Percentiles rank a stretch among this genome's conserved stretches.
These are phyloP conservation scores for Xerus inauris DNA, from an alignment of 2,113 vertebrate species.

Conservation along the genomic window DNA sequence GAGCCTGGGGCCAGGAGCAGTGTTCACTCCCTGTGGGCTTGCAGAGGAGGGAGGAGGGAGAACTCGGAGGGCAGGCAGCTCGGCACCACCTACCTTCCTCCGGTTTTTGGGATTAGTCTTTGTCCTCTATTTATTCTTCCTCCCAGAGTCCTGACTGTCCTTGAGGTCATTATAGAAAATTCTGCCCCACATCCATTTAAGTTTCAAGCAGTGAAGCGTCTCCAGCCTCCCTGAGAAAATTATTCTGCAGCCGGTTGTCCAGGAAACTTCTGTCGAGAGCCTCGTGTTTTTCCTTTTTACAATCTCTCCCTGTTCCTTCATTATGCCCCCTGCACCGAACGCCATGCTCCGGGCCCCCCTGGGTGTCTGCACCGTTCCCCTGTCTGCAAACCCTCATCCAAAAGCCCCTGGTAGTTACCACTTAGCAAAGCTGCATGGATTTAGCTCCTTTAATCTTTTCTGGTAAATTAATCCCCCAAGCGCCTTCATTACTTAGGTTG, in stretches of 20 bases:
- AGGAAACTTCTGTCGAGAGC: constrained; percentile 66
- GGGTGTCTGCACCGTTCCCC: neutral
- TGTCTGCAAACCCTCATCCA: constrained; percentile 36
- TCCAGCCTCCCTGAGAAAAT: constrained; percentile 64
- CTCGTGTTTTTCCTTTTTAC: neutral
- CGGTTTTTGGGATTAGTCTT: neutral
- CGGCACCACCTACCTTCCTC: neutral
- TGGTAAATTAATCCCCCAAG: constrained; percentile 83
- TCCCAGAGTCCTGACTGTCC: constrained; percentile 36
- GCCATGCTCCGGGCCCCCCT: neutral
- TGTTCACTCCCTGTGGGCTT: neutral
- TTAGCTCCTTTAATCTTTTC: constrained; percentile 83
- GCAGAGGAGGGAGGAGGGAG: neutral
- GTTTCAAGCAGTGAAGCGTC: constrained; percentile 65
- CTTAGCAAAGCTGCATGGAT: constrained; percentile 77
- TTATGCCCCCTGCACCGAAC: neutral
- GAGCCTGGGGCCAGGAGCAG: neutral
- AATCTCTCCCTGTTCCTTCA: constrained; percentile 43
- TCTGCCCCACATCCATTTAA: constrained; percentile 51
- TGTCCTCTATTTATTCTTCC: constrained; percentile 39
- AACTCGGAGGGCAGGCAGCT: neutral
- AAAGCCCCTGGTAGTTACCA: constrained; percentile 53
- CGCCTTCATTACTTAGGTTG: constrained; percentile 78
- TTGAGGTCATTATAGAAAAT: constrained; percentile 53
- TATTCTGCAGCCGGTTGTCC: constrained; percentile 63